These are phyloP conservation scores for Xiphophorus couchianus DNA, from an alignment of 2,113 vertebrate genomes.

Conservation along the genomic window DNA sequence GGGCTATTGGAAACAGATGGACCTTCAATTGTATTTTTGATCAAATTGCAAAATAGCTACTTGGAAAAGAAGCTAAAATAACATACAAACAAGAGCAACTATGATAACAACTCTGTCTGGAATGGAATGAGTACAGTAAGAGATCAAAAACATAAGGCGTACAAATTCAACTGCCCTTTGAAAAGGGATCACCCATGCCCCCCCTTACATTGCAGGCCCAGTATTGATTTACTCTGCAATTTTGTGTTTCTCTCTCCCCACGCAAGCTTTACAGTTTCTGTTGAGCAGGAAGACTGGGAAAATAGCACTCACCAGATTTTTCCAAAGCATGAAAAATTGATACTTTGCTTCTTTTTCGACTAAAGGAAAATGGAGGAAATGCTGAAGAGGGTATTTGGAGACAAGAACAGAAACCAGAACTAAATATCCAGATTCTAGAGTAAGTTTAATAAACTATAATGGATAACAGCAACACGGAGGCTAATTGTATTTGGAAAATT, in stretches of 20 bases:
- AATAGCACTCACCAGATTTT: constrained; percentile 79
- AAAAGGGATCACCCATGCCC: constrained; percentile 81
- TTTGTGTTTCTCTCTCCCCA: constrained; percentile 83
- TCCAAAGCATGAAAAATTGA: constrained; percentile 84
- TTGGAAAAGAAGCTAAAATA: constrained; percentile 98
- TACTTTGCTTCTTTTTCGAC: constrained; percentile 76
- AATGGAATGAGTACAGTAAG: constrained; percentile 88
- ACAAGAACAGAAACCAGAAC: constrained; percentile 68
- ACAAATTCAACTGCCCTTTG: constrained; percentile 89
- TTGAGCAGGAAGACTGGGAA: constrained; percentile 79
- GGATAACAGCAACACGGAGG: constrained; percentile 63
- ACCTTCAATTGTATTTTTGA: constrained; percentile 97
- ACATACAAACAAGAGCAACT: constrained; percentile 99
- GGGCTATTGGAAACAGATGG: constrained; percentile 96
- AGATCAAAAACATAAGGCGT: constrained; percentile 88
- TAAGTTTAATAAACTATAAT: constrained; percentile 79
- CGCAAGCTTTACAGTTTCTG: constrained; percentile 81
- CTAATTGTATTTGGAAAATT: constrained; percentile 57
- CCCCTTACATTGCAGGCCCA: constrained; percentile 78
- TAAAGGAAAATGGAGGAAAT: constrained; percentile 74
- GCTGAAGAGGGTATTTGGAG: constrained; percentile 78
- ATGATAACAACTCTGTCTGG: constrained; percentile 95
- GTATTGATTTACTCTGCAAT: constrained; percentile 91
- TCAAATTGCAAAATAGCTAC: constrained; percentile 99
- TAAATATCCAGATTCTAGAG: constrained; percentile 64